Evolutionary conservation across 1,140 invertebrate genomes (phyloP), one percentile per base, ranked within the genome.

Genomic region (Laupala kohalensis): DNA sequence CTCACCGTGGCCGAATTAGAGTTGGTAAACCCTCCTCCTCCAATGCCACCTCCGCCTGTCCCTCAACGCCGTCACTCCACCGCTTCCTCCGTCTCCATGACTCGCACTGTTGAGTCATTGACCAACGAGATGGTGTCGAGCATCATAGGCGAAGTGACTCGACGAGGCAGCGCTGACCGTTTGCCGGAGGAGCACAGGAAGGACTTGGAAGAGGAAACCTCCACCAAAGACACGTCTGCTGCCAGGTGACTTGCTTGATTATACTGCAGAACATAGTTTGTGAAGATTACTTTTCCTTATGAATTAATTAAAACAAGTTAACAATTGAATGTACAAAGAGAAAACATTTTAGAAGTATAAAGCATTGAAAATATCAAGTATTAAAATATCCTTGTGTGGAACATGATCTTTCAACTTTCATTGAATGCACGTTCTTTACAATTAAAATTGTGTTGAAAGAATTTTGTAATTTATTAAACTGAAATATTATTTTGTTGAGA

Each of bases 41-140:
- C 25, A 24, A 9, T 19, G 9, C 23, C 71, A 72, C 65, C 65
- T 27, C 23, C 71, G 68, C 65, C 65, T 27, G 69, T 25, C 6
- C 63, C 30, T 23, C 65, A 72, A 71, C 66, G 74, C 29, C 68
- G 71, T 13, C 72, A 75, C 65, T 71, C 73, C 26, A 73, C 70
- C 27, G 73, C 71, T 30, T 66, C 73, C 29, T 74, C 70, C 30
- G 73, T 73, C 62, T 67, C 70, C 28, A 70, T 30, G 13, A 73
- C 77, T 15, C 68, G 77, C 13, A 84, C 83, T 2, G 79, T 84
- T 67, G 83, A 85, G 71, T 78, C 79, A 4, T 73, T 86, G 5
- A 84, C 83, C 3, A 81, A 83, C 75, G 80, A 84, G 75, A 81
- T 86, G 71, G 83, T 85, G 27, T 80, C 80, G 3, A 83, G 77